phyloP scores from a whole-genome alignment of 1,140 invertebrate genomes.

The Euwallacea similis region DNA sequence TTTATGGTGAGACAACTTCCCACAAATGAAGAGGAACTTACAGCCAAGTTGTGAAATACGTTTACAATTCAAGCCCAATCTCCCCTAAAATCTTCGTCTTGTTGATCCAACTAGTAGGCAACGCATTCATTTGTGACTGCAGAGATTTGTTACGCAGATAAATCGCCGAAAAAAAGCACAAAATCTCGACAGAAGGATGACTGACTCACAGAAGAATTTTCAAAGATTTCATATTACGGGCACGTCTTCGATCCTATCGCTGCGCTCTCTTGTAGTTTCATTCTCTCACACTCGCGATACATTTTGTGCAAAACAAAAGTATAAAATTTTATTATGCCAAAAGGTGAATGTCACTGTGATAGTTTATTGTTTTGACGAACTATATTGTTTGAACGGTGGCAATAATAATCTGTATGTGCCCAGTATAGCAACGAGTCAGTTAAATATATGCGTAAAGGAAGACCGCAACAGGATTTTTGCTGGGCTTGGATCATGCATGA shows the following conservation, averaged over 20 bases:
- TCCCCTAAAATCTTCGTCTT: neutral
- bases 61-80: too few relatives aligned
- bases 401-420: neutral
- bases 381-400: conserved; percentile 2
- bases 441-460: too few relatives aligned
- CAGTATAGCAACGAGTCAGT: neutral
- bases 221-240: conserved; percentile 17
- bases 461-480: too few relatives aligned
- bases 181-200: neutral
- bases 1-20: too few relatives aligned
- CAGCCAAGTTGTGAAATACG: too few relatives aligned
- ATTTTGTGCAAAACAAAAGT: conserved; percentile 15
- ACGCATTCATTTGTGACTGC: neutral
- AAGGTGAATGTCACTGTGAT: conserved; percentile 15
- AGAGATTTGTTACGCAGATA: neutral
- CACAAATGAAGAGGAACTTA: too few relatives aligned
- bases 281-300: conserved; percentile 16
- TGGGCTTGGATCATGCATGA: too few relatives aligned
- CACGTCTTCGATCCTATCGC: conserved; percentile 19
- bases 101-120: neutral
- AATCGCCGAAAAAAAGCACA: neutral
- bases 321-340: conserved; percentile 17
- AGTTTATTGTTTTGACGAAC: conserved; percentile 9
- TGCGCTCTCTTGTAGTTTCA: conserved; percentile 9
- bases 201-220: conserved; percentile 14